Base-by-base conservation (phyloP, 2,888 invertebrate genomes). In the Chloroclysta siterata region DNA sequence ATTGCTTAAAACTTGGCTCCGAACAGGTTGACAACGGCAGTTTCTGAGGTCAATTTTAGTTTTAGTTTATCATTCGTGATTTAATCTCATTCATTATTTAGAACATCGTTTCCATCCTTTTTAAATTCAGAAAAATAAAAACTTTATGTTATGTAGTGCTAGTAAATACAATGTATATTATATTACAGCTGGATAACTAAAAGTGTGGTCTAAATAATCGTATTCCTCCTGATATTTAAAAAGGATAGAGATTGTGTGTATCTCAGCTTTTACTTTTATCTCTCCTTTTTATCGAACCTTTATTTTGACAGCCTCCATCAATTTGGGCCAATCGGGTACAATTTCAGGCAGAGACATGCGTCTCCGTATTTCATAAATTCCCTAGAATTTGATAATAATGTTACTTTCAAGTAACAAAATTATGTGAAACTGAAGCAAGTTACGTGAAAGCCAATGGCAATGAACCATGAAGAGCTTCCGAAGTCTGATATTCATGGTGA, bases 321-420 rank as follows among this genome's bases (percentile, higher is more conserved):
- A 95, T 80, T 87, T 94, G 83, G 96, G 96, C 96, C 96, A 97
- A 93, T 96, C 96, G 81, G 95, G 95, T 88, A 96, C 95, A 85
- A 96, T 88, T 93, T 95, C 95, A 84, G 93, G 93, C 75, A 95
- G 93, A 90, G 95, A 94, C 92, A 94, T 94, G 79, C 95, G 94
- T 93, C 95, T 94, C 90, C 93, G 93, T 89, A 94, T 95, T 83
- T 94, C 93, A 94, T 94, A 95, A 87, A 95, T 90, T 84, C 94
- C 95, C 95, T 95, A 94, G 88, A 94, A 94, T 91, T 89, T 88
- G 86, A 80, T 88, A 80, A 74, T 82, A 73, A 80, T 74, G 84
- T 87, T 86, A 88, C 75, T 77, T 71, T 76, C 58, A 74, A 77
- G 79, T 74, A 72, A 78, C 70, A 67, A 57, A 66, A 72, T 69